Conservation (phyloP, 1,140 invertebrate genomes). For the Dreissena rostriformis region DNA sequence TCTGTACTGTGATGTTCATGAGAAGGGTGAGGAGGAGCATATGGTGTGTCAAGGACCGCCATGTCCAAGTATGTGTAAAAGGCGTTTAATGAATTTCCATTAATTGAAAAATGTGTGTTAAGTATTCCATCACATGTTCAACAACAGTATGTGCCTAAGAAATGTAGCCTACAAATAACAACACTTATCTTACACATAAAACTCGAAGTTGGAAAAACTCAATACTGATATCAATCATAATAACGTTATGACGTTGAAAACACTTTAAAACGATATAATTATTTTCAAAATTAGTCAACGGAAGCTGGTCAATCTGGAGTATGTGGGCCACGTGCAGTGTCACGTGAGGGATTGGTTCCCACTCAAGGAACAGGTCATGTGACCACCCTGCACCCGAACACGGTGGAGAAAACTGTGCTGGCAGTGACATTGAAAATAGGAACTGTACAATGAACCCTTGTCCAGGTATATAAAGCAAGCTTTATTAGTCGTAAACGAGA, state of each 20-base stretch:
- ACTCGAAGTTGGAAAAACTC: too few species aligned
- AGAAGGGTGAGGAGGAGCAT: not conserved
- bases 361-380: not conserved
- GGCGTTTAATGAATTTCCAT: too few species aligned
- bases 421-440: not conserved
- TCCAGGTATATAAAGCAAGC: not conserved
- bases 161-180: too few species aligned
- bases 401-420: not conserved
- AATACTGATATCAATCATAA: too few species aligned
- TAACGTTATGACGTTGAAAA: too few species aligned
- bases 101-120: too few species aligned
- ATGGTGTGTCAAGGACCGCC: not conserved
- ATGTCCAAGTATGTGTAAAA: too few species aligned
- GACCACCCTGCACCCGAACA: constrained; percentile 3
- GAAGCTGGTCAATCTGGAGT: not conserved
- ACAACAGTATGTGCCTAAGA: too few species aligned
- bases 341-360: not conserved
- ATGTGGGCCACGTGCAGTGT: not conserved
- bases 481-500: not conserved
- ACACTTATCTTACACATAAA: too few species aligned
- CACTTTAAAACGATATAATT: not conserved
- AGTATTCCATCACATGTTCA: too few species aligned
- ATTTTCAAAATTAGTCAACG: constrained; percentile 20
- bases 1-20: not conserved
- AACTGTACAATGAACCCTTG: not conserved